phyloP scores from a whole-genome alignment of 2,888 invertebrate species.

The Halictus quadricinctus region DNA sequence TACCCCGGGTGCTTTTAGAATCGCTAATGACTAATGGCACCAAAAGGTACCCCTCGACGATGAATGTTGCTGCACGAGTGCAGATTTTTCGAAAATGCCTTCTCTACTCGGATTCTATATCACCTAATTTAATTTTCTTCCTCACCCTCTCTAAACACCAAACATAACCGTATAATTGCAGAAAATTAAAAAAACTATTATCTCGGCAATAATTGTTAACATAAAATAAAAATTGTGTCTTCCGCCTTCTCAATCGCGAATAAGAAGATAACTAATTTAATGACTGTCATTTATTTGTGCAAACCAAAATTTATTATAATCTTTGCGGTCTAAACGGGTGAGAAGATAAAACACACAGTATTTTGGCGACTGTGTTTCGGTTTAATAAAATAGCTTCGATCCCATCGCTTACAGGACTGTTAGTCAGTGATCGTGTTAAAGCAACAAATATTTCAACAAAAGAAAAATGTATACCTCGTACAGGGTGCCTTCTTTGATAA shows the following conservation, averaged over 20 bases:
- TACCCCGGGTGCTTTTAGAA: slow-evolving; percentile 78
- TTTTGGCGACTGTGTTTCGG: not conserved
- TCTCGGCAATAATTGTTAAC: not conserved
- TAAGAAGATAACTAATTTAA: too few relatives aligned
- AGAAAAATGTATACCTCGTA: not conserved
- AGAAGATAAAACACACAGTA: not conserved
- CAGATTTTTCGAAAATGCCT: slow-evolving; percentile 41
- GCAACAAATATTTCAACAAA: not conserved
- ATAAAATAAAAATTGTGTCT: not conserved
- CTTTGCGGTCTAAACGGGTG: not conserved
- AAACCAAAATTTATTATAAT: not conserved
- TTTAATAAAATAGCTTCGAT: not conserved
- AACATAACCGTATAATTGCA: not conserved
- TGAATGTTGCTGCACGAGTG: slow-evolving; percentile 55
- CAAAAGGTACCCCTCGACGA: slow-evolving; percentile 68
- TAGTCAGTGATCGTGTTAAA: not conserved
- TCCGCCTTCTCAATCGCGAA: too few relatives aligned
- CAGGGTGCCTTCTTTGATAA: not conserved
- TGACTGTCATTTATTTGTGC: not conserved
- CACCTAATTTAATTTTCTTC: not conserved
- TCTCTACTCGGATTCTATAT: not conserved
- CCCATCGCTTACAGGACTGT: too few relatives aligned
- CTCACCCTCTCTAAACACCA: not conserved
- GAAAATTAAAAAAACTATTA: not conserved
- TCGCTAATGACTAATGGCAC: slow-evolving; percentile 81